Evolutionary conservation across 2,888 invertebrate species (phyloP), one percentile per base, ranked within the genome.

Genomic region (Nomada flava): DNA sequence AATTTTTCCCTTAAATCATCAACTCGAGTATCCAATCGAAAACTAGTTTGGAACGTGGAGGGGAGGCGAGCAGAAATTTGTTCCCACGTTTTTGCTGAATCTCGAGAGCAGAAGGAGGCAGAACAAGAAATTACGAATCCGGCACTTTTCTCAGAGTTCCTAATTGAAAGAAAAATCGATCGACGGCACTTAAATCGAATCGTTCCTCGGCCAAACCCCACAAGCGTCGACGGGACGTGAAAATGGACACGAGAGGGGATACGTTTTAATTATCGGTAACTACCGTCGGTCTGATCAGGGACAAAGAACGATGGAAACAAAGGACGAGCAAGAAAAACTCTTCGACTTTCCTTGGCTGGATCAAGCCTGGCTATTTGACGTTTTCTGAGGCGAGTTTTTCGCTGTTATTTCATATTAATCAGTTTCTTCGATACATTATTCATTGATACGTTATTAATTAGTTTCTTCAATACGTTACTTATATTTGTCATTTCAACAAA

Each of bases 251-350:
- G 55, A 65, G 76, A 60, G 71, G 79, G 84, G 79, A 77, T 71
- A 77, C 79, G 82, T 87, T 87, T 87, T 88, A 87, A 87, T 87
- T 87, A 87, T 87, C 82, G 88, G 82, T 57, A 82, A 86, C 84
- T 69, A 73, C 74, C 42, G 47, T 2, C 57, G 5, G 67, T 50
- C 65, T 60, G 71, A 68, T 78, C 62, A 29, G 42, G 9, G 71
- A 68, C 68, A 82, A 77, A 77, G 65, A 69, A 62, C 50, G 23
- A n/a, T 1, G 60, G 69, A 11, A 3, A 65, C 63, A 67, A 65
- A 68, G 36, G 57, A 57, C 62, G 59, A 44, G 13, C 15, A 20
- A 60, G 50, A 72, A 68, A 76, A 69, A 72, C 57, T 57, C n/a
- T 47, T 50, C 26, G 55, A 72, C 20, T 77, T 73, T 47, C 29